These are phyloP conservation scores for Steromphala cineraria DNA, from an alignment of 2,888 invertebrate genomes.

Conservation along the genomic window DNA sequence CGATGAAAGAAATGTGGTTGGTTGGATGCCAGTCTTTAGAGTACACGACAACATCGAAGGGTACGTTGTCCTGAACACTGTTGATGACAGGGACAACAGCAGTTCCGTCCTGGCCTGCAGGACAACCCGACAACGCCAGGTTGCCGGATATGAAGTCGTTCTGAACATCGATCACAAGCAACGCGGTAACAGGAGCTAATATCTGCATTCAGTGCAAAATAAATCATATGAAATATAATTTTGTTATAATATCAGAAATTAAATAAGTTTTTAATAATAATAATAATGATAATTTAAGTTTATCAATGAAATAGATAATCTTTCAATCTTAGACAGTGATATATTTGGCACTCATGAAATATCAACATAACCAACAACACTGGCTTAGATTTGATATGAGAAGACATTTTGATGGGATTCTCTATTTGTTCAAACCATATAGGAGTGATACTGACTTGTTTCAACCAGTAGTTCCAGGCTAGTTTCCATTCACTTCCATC, in stretches of 20 bases:
- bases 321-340: no score
- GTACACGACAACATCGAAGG: conserved; percentile 92
- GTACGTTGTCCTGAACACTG: conserved; percentile 77
- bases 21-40: conserved; percentile 98
- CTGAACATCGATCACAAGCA: conserved; percentile 96
- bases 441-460: conserved; percentile 50
- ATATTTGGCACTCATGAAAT: no score
- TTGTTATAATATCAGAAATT: neutral
- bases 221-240: neutral
- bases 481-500: conserved; percentile 57
- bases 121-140: conserved; percentile 93
- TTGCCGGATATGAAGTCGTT: conserved; percentile 98
- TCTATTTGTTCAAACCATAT: neutral
- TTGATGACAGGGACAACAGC: conserved; percentile 94
- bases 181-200: conserved; percentile 78
- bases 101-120: conserved; percentile 81
- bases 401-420: neutral
- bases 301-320: no score
- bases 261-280: no score
- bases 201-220: conserved; percentile 39
- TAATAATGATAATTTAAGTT: no score
- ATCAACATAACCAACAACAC: no score
- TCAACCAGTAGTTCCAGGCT: conserved; percentile 62
- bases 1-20: conserved; percentile 96
- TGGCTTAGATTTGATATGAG: neutral